Conservation (phyloP, 2,113 vertebrate genomes). For the Turdus rufiventris region DNA sequence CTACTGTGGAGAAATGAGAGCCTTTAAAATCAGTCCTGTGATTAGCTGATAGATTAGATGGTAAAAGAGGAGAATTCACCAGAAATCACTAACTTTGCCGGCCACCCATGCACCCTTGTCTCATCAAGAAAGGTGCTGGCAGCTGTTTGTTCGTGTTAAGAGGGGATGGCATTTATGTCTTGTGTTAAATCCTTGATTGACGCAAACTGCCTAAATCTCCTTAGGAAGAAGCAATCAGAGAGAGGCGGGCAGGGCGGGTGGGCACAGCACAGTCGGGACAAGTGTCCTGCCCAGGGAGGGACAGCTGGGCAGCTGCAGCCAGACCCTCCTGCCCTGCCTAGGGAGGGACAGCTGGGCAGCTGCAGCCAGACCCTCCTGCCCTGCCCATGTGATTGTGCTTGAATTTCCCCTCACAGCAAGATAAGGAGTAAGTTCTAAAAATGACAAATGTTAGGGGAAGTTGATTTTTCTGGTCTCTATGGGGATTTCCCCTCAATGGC, state of each 20-base stretch:
- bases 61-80: background rate
- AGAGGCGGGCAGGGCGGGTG: slow-evolving; percentile 30
- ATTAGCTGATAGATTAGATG: background rate
- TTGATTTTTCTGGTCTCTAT: background rate
- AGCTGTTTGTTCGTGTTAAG: slow-evolving; percentile 65
- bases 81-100: background rate
- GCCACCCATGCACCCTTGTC: background rate
- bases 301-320: too few relatives aligned
- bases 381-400: rapidly evolving
- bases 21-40: background rate
- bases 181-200: slow-evolving; percentile 85
- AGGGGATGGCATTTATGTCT: slow-evolving; percentile 74
- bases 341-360: too few relatives aligned
- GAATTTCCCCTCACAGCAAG: background rate
- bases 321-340: too few relatives aligned
- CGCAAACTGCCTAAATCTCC: slow-evolving; percentile 81
- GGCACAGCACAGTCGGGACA: background rate
- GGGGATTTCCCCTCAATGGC: background rate
- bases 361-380: too few relatives aligned
- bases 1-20: background rate
- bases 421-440: background rate
- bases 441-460: background rate
- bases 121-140: slow-evolving; percentile 35
- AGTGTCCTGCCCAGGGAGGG: too few relatives aligned
- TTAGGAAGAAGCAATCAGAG: slow-evolving; percentile 79